Evolutionary conservation across 2,888 invertebrate genomes (phyloP), one percentile per base, ranked within the genome.

Genomic region (Colostygia pectinataria): DNA sequence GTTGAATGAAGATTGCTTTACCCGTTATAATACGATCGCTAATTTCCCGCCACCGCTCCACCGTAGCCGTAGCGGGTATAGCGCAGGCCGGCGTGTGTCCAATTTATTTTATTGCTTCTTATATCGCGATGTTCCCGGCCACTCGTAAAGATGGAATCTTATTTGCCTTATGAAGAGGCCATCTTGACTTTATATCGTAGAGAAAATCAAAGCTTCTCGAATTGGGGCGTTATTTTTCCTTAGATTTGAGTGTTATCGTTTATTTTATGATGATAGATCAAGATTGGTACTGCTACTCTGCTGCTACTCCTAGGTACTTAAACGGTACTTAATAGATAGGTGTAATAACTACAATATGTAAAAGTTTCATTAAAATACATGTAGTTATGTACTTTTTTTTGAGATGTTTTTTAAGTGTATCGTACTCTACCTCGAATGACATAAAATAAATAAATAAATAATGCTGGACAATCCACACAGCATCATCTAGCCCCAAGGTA

Each of bases 101-200:
- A 80, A 80, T 80, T 79, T 80, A 77, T 77, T 80, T 80, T 80
- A 80, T 80, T 75, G 71, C 55, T 56, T 59, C 24, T 73, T 77
- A 77, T 76, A 75, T 77, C 66, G 70, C 65, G 61, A 55, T 65
- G 63, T 65, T 39, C 42, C 20, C 25, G 23, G 49, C 55, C 55
- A 54, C 62, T 74, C 75, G 71, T 77, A 77, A 77, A 77, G 71
- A 66, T 61, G 62, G 54, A 65, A 73, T 72, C 69, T 73, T 66
- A 67, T 73, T 64, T 68, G 64, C 64, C 63, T 71, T 70, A 70
- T 66, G 65, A 65, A 61, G 55, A 64, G 55, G 55, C 48, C 40
- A 60, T 61, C 60, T 59, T 49, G 49, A 59, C 54, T 56, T 59
- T 63, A 55, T 48, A 41, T 57, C 59, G 50, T 45, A 44, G 56